Evolutionary conservation across 1,140 invertebrate genomes (phyloP), one percentile per base, ranked within the genome.

Genomic region (Thereuonema tuberculata): DNA sequence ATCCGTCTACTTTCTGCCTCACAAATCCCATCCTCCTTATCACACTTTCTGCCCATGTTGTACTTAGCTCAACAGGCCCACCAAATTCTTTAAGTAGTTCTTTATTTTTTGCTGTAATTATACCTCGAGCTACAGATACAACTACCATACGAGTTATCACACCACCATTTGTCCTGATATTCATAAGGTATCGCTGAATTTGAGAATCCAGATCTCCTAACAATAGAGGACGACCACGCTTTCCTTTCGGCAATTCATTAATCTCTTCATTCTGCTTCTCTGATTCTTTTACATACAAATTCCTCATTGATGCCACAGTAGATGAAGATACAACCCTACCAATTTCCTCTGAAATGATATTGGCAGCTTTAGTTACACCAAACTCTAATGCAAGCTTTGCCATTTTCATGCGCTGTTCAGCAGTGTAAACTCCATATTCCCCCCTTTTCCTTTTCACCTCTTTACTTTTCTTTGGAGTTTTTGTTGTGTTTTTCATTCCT

Each of bases 391-490:
- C 53, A 29, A 26, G 53, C 21, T 55, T 55, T 12, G 53, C 53
- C 53, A 55, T 55, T 25, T n/a, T 55, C 53, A 55, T 55, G 23
- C 53, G 23, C 53, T 55, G 53, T 26, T 55, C 53, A 9, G 53
- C 25, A 14, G 53, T 55, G 53, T 55, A 55, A 21, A 55, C 53
- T 5, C 53, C 53, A 25, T 55, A 55, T 23, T 27, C 23, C 5
- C 53, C 53, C 9, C 53, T 3, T 29, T 55, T 55, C 3, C 53
- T 14, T 29, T 55, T 55, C 9, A 9, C 21, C 9, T 50, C 23
- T 50, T 20, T 43, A n/a, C 9, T 43, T 12, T n/a, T 43, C n/a
- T 43, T n/a, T 43, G 9, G 9, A n/a, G 37, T 43, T 43, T 43
- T 43, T 9, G 37, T 43, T 43, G 9, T 43, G 9, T 43, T n/a